Evolutionary conservation across 2,113 vertebrate species (phyloP).

Genomic region (Silurus meridionalis): DNA sequence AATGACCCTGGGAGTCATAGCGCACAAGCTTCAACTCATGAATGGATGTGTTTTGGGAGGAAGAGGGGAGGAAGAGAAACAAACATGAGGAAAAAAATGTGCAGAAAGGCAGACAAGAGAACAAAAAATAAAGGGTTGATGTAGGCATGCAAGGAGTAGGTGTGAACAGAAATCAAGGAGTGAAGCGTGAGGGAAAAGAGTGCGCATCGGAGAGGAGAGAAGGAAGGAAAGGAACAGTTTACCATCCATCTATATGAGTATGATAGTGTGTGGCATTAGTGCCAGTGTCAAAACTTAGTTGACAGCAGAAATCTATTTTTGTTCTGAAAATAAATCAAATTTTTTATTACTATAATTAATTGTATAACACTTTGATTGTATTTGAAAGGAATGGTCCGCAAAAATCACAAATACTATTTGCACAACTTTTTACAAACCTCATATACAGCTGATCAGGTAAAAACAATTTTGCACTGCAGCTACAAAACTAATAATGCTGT

Average conservation of each 20-base stretch:
- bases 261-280: background rate
- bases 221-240: background rate
- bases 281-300: background rate
- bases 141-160: background rate
- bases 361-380: background rate
- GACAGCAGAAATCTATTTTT: no score
- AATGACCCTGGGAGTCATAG: constrained; percentile 22
- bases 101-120: background rate
- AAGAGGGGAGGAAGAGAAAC: background rate
- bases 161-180: background rate
- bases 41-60: constrained; percentile 52
- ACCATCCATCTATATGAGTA: constrained; percentile 44
- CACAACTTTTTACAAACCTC: background rate
- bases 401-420: background rate
- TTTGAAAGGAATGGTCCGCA: background rate
- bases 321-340: background rate
- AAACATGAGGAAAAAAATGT: background rate
- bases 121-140: background rate
- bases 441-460: background rate
- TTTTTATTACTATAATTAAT: background rate
- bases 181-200: background rate
- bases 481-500: background rate
- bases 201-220: background rate
- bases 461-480: no score
- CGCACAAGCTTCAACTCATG: constrained; percentile 45